Evolutionary conservation across 2,888 invertebrate species (phyloP).

Genomic region (Cataglyphis albicans): DNA sequence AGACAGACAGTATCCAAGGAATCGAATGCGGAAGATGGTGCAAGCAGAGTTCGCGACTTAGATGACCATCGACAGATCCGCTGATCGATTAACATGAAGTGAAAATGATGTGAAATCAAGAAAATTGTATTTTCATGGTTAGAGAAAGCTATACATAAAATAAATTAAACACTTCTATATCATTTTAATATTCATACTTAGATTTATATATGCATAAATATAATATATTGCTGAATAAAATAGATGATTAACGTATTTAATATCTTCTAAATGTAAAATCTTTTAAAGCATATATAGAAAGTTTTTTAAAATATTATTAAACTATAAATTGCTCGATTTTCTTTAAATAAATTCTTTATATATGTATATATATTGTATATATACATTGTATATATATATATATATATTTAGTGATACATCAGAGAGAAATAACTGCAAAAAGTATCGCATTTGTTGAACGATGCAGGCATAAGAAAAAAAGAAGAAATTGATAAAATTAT

Average conservation of each 20-base stretch:
- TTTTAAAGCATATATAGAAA: not conserved
- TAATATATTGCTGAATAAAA: not conserved
- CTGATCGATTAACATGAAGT: slow-evolving; percentile 54
- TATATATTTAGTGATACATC: not conserved
- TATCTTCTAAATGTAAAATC: not conserved
- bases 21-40: slow-evolving; percentile 58
- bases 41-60: slow-evolving; percentile 48
- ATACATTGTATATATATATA: too few species aligned
- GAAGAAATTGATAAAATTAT: slow-evolving; percentile 52
- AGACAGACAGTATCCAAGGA: slow-evolving; percentile 61
- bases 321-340: not conserved
- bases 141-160: not conserved
- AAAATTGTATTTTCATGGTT: not conserved
- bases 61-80: slow-evolving; percentile 59
- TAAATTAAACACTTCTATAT: not conserved
- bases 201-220: not conserved
- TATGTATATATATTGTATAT: too few species aligned
- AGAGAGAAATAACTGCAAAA: slow-evolving; percentile 23
- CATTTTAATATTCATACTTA: slow-evolving; percentile 3
- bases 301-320: not conserved
- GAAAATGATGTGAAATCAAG: slow-evolving; percentile 13
- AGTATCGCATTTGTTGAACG: slow-evolving; percentile 23
- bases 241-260: not conserved
- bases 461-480: not conserved
- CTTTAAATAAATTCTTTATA: not conserved